phyloP scores from a whole-genome alignment of 2,888 invertebrate genomes.

The Plagiodera versicolora region DNA sequence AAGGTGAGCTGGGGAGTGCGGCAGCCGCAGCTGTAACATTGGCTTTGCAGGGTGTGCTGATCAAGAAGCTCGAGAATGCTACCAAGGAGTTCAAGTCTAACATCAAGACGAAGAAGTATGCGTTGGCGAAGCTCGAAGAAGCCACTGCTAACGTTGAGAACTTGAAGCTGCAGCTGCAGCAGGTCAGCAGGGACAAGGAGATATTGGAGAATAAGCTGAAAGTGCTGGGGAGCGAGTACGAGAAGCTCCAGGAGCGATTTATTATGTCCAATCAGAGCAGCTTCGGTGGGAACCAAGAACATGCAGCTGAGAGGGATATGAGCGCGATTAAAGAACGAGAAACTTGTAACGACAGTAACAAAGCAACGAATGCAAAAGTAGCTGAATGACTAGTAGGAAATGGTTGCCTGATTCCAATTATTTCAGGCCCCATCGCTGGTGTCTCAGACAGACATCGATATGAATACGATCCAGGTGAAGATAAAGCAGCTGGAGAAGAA shows the following conservation, averaged over 20 bases:
- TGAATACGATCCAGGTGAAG: slow-evolving; percentile 46
- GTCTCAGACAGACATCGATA: slow-evolving; percentile 45
- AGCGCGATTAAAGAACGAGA: slow-evolving; percentile 15
- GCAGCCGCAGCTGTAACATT: too few relatives aligned
- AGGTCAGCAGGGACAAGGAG: slow-evolving; percentile 43
- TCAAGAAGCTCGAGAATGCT: slow-evolving; percentile 46
- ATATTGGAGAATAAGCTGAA: slow-evolving; percentile 44
- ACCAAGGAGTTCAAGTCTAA: slow-evolving; percentile 47
- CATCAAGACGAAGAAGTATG: slow-evolving; percentile 46
- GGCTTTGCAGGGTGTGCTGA: slow-evolving; percentile 22
- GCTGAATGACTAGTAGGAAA: not conserved
- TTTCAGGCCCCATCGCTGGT: slow-evolving; percentile 23
- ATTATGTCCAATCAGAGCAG: slow-evolving; percentile 27
- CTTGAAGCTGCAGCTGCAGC: slow-evolving; percentile 41
- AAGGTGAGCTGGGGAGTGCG: too few relatives aligned
- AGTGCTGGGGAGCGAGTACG: slow-evolving; percentile 43
- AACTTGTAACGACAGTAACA: not conserved
- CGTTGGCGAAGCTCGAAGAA: slow-evolving; percentile 47
- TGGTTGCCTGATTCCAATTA: too few relatives aligned
- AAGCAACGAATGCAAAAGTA: slow-evolving; percentile 12
- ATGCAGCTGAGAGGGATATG: slow-evolving; percentile 39
- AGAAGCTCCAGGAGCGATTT: slow-evolving; percentile 41
- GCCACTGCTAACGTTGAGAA: slow-evolving; percentile 35
- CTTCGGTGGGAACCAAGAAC: slow-evolving; percentile 20
- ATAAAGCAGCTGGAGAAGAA: slow-evolving; percentile 46